Percentiles rank a stretch among this genome's conserved stretches.
Evolutionary conservation across 2,113 vertebrate genomes (phyloP).

Genomic region (Nyctereutes procyonoides): DNA sequence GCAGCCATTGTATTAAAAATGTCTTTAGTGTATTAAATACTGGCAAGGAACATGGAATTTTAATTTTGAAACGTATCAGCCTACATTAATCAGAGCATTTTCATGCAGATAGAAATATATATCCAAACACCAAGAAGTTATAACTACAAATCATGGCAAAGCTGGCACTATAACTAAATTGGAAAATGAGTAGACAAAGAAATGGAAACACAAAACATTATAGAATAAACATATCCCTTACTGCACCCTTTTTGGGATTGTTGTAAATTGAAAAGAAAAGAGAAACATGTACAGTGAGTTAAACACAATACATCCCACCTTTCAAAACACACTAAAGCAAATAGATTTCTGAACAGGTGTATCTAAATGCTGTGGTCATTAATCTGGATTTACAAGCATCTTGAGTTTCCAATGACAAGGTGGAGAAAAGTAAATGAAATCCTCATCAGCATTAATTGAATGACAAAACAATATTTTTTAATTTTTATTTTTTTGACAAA

Average conservation of each 20-base stretch:
- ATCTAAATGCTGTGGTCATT: not conserved
- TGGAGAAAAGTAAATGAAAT: conserved; percentile 39
- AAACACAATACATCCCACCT: conserved; percentile 28
- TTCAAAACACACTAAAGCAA: conserved; percentile 44
- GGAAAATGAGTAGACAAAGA: conserved; percentile 55
- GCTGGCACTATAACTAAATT: conserved; percentile 21
- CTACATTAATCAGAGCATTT: conserved; percentile 53
- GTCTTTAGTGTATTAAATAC: conserved; percentile 41
- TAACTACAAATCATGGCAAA: conserved; percentile 30
- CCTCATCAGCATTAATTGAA: not conserved
- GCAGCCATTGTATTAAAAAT: not conserved
- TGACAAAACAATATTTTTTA: not conserved
- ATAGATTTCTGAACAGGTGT: conserved; percentile 33
- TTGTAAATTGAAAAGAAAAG: conserved; percentile 29
- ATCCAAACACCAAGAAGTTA: not conserved
- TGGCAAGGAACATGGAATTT: conserved; percentile 27
- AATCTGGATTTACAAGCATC: conserved; percentile 53
- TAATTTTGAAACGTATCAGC: conserved; percentile 35
- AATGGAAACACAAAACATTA: conserved; percentile 43
- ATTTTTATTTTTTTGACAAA: not conserved
- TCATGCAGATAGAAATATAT: conserved; percentile 43
- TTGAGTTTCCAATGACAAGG: conserved; percentile 54
- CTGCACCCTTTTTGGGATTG: not conserved
- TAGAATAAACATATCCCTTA: conserved; percentile 22
- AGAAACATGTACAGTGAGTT: not conserved